A percentile compares a stretch with the other conserved stretches of the same genome.
These are phyloP conservation scores for Dipodomys merriami DNA, from an alignment of 2,113 vertebrate genomes.

Conservation along the genomic window DNA sequence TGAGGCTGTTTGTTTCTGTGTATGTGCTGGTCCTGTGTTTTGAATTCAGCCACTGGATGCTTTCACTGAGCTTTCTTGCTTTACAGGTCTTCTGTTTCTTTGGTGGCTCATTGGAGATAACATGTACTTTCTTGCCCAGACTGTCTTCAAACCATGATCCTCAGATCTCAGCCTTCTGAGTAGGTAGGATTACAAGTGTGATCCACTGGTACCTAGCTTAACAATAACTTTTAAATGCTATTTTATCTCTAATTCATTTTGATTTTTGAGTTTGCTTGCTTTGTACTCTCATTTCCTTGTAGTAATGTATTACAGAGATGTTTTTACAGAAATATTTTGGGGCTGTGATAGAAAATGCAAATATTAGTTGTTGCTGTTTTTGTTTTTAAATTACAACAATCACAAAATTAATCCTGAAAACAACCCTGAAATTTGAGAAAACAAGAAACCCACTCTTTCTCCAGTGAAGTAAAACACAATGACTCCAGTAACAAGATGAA, in stretches of 20 bases:
- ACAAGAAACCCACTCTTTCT: not conserved
- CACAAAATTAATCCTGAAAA: not conserved
- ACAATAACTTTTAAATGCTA: not conserved
- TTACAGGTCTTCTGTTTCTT: no score
- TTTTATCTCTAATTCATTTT: not conserved
- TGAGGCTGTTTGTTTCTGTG: not conserved
- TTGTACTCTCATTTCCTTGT: not conserved
- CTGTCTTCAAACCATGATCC: no score
- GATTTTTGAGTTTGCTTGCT: not conserved
- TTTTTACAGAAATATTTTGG: not conserved
- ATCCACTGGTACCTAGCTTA: no score
- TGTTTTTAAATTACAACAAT: constrained; percentile 29
- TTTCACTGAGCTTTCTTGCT: no score
- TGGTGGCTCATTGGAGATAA: no score
- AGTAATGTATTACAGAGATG: not conserved
- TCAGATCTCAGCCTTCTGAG: no score
- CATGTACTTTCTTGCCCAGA: no score
- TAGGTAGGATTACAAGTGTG: no score
- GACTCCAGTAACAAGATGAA: constrained; percentile 1
- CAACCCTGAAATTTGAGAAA: constrained; percentile 2
- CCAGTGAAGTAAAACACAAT: not conserved
- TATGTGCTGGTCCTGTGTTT: not conserved
- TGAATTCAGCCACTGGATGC: no score
- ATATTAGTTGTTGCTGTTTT: not conserved
- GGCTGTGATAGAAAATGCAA: constrained; percentile 15